Evolutionary conservation across 2,888 invertebrate genomes (phyloP), one percentile per base, ranked within the genome.

Genomic region (Caenorhabditis sulstoni): DNA sequence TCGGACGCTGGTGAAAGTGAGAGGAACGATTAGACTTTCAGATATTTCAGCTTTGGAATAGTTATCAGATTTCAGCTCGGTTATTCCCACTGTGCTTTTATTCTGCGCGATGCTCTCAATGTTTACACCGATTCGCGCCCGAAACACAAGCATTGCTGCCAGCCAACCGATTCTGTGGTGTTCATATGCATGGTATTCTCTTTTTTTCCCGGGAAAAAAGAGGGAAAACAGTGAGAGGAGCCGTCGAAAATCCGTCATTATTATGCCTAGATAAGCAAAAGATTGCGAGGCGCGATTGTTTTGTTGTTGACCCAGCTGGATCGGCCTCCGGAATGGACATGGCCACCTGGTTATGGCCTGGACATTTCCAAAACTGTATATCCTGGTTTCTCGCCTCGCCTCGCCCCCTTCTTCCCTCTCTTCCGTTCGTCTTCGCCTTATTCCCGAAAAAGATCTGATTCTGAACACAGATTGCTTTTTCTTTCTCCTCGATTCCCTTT

Each of bases 341-440:
- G 57, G 64, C 68, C 68, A 76, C 76, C 76, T 76, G 68, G 53
- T 47, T 49, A 64, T 53, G 53, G 22, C 4, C 29, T 50, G 66
- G 37, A 59, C 64, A 74, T 68, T 64, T 68, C 16, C 68, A 68
- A 68, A 76, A 76, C 76, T 75, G 68, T 76, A 68, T 76, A 68
- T 76, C 68, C 76, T 76, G 76, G 62, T 76, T 75, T 75, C 67
- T n/a, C n/a, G n/a, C n/a, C n/a, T n/a, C n/a, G n/a, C n/a, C n/a
- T n/a, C n/a, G n/a, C n/a, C n/a, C n/a, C n/a, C n/a, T n/a, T n/a
- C 50, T 44, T 61, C 58, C 53, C 65, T 52, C 14, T 58, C 50
- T 73, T 52, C 53, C 22, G 52, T 66, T 41, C 39, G 44, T 66
- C 29, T 3, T 7, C 29, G 29, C 29, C 29, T 29, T 29, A 29